Evolutionary conservation across 1,140 invertebrate species (phyloP).

Genomic region (Bombyx mandarina): DNA sequence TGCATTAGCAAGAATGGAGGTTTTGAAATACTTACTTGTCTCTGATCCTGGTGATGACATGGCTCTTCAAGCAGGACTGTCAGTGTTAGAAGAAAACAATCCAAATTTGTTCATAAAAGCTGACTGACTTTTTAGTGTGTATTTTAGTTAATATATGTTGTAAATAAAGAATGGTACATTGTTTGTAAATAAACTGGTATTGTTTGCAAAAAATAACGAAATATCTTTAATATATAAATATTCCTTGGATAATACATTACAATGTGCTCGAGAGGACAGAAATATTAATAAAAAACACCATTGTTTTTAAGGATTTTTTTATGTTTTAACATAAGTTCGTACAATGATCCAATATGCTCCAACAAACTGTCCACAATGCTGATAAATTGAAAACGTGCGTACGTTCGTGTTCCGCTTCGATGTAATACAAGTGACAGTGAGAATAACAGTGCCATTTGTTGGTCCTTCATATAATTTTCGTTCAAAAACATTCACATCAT

Average conservation of each 20-base stretch:
- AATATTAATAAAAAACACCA: conserved; percentile 32
- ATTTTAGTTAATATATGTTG: neutral
- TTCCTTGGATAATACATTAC: no score
- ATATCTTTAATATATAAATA: no score
- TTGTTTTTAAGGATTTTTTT: conserved; percentile 49
- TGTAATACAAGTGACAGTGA: conserved; percentile 20
- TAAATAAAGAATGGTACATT: conserved; percentile 3
- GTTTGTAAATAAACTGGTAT: neutral
- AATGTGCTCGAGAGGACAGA: no score
- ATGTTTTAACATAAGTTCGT: conserved; percentile 66
- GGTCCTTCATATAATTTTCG: conserved; percentile 59
- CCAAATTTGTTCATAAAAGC: conserved; percentile 51
- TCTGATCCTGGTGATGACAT: conserved; percentile 50
- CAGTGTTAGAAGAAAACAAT: conserved; percentile 50
- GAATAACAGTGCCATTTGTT: conserved; percentile 43
- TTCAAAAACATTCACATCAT: conserved; percentile 37
- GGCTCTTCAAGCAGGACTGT: conserved; percentile 45
- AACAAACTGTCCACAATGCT: conserved; percentile 50
- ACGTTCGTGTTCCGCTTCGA: conserved; percentile 5
- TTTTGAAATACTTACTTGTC: conserved; percentile 45
- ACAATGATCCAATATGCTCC: conserved; percentile 64
- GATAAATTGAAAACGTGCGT: conserved; percentile 29
- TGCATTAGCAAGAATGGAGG: conserved; percentile 47
- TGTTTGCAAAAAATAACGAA: no score
- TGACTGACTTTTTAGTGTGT: conserved; percentile 4